Percentiles rank a stretch among this genome's conserved stretches.
These are phyloP conservation scores for Heliconius hortense DNA, from an alignment of 2,888 invertebrate species.

Conservation along the genomic window DNA sequence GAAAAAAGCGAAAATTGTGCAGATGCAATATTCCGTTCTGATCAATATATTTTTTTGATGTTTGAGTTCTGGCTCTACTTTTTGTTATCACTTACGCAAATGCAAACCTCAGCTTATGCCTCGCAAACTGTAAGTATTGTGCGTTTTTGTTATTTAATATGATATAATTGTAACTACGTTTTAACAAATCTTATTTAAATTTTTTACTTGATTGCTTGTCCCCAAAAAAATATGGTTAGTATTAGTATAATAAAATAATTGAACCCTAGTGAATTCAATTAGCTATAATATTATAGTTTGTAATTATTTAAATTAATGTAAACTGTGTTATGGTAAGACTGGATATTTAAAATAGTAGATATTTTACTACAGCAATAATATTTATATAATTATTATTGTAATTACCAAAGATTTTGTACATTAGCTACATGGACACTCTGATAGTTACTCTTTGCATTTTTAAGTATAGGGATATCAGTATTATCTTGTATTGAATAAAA, in stretches of 20 bases:
- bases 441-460: not conserved
- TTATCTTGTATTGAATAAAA: constrained; percentile 15
- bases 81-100: too few relatives aligned
- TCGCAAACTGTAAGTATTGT: not conserved
- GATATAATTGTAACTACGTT: not conserved
- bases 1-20: too few relatives aligned
- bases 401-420: constrained; percentile 30
- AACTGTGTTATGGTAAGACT: constrained; percentile 30
- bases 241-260: constrained; percentile 7
- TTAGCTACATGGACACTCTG: constrained; percentile 1
- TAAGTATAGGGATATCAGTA: constrained; percentile 10
- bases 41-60: too few relatives aligned
- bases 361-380: constrained; percentile 28
- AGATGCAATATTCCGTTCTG: too few relatives aligned
- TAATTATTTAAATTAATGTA: constrained; percentile 15
- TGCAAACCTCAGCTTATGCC: too few relatives aligned
- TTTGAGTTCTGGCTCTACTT: too few relatives aligned
- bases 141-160: not conserved
- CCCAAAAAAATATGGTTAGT: constrained; percentile 7
- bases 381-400: constrained; percentile 24
- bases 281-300: constrained; percentile 6
- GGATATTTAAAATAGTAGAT: constrained; percentile 27
- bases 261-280: constrained; percentile 1
- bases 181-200: not conserved
- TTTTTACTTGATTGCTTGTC: constrained; percentile 24